Evolutionary conservation across 2,888 invertebrate genomes (phyloP).

Genomic region (Gonocerus acuteangulatus): DNA sequence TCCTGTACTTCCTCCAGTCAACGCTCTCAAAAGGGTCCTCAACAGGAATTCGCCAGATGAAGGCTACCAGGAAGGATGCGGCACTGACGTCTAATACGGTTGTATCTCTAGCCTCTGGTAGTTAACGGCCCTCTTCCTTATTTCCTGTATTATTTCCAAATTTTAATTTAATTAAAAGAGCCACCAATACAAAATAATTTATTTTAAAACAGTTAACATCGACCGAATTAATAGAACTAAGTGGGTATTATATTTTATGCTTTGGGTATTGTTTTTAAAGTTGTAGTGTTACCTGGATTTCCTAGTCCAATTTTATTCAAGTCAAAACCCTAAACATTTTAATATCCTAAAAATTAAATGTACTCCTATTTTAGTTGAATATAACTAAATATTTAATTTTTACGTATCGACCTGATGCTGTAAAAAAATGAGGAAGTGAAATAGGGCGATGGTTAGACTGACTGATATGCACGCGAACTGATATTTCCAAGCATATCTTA

Average conservation of each 20-base stretch:
- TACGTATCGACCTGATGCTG: too few relatives aligned
- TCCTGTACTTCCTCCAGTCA: constrained; percentile 76
- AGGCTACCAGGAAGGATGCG: constrained; percentile 86
- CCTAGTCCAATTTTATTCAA: too few relatives aligned
- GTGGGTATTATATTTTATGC: constrained; percentile 10
- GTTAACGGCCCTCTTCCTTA: constrained; percentile 11
- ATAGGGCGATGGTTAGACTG: background rate
- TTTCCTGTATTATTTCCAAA: constrained; percentile 7
- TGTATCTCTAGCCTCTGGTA: constrained; percentile 10
- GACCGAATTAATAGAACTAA: constrained; percentile 23
- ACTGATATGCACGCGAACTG: background rate
- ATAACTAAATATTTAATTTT: too few relatives aligned
- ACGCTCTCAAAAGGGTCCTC: constrained; percentile 74
- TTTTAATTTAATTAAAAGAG: background rate
- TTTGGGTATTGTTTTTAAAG: constrained; percentile 3
- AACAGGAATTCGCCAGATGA: constrained; percentile 82
- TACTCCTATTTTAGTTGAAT: too few relatives aligned
- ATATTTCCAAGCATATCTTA: background rate
- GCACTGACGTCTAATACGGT: constrained; percentile 70
- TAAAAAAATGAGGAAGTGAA: too few relatives aligned
- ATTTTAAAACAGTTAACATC: constrained; percentile 2
- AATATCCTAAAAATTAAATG: too few relatives aligned
- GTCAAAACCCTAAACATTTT: too few relatives aligned
- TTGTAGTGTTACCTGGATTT: background rate
- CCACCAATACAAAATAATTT: background rate